These are phyloP conservation scores for Coregonus sp. DNA, from an alignment of 2,797 vertebrate species.

Conservation along the genomic window DNA sequence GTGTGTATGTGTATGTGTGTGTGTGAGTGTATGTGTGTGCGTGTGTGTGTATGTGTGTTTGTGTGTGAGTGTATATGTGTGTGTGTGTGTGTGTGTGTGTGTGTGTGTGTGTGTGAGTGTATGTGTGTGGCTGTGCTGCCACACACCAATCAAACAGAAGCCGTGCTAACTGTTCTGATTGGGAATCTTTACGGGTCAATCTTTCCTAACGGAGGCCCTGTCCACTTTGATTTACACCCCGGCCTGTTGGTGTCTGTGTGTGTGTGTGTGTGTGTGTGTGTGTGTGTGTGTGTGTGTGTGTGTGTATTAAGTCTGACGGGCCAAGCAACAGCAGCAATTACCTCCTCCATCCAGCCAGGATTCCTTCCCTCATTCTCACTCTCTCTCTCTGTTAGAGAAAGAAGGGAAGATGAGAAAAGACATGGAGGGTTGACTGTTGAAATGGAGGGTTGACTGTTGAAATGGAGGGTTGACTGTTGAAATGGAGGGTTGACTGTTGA, in stretches of 20 bases:
- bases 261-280: constrained; percentile 8
- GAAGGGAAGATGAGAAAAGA: too few relatives aligned
- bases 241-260: not conserved
- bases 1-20: not conserved
- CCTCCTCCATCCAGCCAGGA: constrained; percentile 46
- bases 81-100: not conserved
- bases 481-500: constrained; percentile 31
- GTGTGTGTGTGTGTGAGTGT: not conserved
- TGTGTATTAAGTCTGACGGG: constrained; percentile 52
- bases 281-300: constrained; percentile 24
- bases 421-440: constrained; percentile 32
- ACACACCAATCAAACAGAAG: constrained; percentile 36
- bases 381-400: constrained; percentile 26
- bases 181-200: constrained; percentile 57
- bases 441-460: not conserved
- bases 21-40: not conserved
- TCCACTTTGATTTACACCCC: constrained; percentile 53
- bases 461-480: constrained; percentile 33
- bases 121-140: constrained; percentile 15
- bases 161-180: constrained; percentile 50
- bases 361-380: constrained; percentile 23
- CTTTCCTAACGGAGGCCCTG: constrained; percentile 48
- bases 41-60: not conserved
- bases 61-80: not conserved
- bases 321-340: constrained; percentile 52